Base-by-base conservation (phyloP, 2,113 vertebrate genomes). In the Calidris pugnax region DNA sequence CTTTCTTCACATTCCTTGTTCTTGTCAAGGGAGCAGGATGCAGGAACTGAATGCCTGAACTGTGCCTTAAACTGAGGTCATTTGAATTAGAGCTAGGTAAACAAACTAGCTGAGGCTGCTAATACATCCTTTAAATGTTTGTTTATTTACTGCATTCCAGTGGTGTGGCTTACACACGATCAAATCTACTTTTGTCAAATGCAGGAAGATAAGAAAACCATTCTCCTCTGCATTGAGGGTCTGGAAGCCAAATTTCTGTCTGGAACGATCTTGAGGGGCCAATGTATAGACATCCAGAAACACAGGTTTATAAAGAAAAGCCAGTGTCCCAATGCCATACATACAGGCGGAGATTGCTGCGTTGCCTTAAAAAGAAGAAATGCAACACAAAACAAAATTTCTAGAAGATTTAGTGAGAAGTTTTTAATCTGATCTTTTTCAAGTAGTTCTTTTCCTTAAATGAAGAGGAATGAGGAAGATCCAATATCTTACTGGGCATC, bases 71-170 rank as follows among this genome's bases (percentile, higher is more conserved):
- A 64, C 19, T 62, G 80, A 93, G 84, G 87, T 96, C 90, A 91
- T 87, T 85, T 88, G 83, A 97, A 81, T 97, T 96, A 92, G 33
- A 93, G 45, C 72, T 89, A 82, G 67, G 48, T 88, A 97, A 98
- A 97, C 71, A 97, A 96, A 95, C 63, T 37, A 78, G 57, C 92
- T 69, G 19, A 73, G 74, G 60, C 71, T 81, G 75, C 63, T 53
- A 53, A 48, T 75, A 88, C 10, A 4, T 79, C 53, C 88, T 96
- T 92, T 82, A 85, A 87, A 72, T 94, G 68, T 89, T 86, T 97
- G 77, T 95, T 84, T 94, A 97, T 97, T 96, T 95, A 83, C 50
- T 93, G 64, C 82, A 86, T 97, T 97, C 97, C 91, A 87, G 13
- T 45, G 74, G 63, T 75, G 47, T 90, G 53, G 85, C 63, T 94